Percentiles rank a stretch among this genome's conserved stretches.
phyloP scores from a whole-genome alignment of 2,797 vertebrate species.

The Neosilurus mollespiculum region DNA sequence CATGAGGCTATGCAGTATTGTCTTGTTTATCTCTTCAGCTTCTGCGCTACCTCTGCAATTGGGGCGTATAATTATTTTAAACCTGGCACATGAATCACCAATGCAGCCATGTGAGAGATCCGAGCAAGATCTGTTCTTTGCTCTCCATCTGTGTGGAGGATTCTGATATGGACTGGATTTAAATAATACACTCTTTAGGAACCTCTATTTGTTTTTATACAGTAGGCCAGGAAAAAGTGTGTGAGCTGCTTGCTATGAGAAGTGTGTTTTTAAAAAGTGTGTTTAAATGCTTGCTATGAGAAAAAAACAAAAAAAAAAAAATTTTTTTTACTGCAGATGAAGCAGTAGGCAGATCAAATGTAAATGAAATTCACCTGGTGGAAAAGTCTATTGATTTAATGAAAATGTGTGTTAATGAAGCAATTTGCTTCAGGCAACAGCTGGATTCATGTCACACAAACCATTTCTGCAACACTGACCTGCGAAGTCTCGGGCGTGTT shows the following conservation, averaged over 20 bases:
- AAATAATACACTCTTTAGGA: constrained; percentile 11
- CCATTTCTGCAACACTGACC: background rate
- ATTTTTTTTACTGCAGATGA: background rate
- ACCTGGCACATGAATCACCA: constrained; percentile 46
- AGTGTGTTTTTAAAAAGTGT: too few relatives aligned
- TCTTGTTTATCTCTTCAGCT: constrained; percentile 46
- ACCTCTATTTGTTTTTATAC: background rate
- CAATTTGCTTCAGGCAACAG: background rate
- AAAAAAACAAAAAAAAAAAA: too few relatives aligned
- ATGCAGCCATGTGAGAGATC: constrained; percentile 49
- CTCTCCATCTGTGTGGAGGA: constrained; percentile 13
- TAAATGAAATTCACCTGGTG: background rate
- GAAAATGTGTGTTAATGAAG: background rate
- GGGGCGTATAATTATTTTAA: constrained; percentile 52
- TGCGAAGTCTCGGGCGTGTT: background rate
- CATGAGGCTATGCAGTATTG: constrained; percentile 21
- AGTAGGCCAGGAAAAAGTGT: background rate
- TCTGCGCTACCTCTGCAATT: constrained; percentile 35
- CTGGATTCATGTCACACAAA: too few relatives aligned
- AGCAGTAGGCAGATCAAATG: background rate
- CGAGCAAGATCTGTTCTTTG: constrained; percentile 14
- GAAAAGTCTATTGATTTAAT: background rate
- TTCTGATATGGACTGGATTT: constrained; percentile 6
- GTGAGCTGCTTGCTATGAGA: too few relatives aligned
- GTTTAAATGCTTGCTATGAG: background rate